A percentile compares a stretch with the other conserved stretches of the same genome.
Conservation (phyloP, 2,888 invertebrate species). For the Lordiphosa fenestrarum region DNA sequence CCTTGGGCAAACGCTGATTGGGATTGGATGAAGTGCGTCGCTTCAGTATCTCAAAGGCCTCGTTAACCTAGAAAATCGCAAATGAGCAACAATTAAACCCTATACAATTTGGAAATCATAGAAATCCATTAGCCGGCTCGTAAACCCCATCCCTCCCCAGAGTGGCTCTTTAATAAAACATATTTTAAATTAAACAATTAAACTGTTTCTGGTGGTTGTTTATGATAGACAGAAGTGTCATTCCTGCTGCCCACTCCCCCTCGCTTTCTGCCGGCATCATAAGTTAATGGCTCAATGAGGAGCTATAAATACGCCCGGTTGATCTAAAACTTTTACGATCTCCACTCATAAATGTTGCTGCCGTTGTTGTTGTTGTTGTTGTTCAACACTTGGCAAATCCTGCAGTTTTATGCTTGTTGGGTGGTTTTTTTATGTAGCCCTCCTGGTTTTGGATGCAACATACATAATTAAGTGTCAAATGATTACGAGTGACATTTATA, state of each 20-base stretch:
- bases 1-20: conserved; percentile 97
- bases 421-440: conserved; percentile 42
- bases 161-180: conserved; percentile 73
- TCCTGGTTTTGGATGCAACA: conserved; percentile 7
- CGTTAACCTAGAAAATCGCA: conserved; percentile 89
- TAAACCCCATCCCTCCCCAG: conserved; percentile 38
- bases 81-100: conserved; percentile 44
- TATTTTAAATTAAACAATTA: conserved; percentile 73
- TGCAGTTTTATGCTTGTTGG: conserved; percentile 51
- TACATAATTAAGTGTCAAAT: conserved; percentile 38
- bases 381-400: conserved; percentile 62
- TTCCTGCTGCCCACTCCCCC: conserved; percentile 8
- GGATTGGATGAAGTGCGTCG: conserved; percentile 96
- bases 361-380: conserved; percentile 29
- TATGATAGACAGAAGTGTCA: conserved; percentile 39
- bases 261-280: conserved; percentile 11
- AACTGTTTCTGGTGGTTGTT: conserved; percentile 50
- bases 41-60: conserved; percentile 97
- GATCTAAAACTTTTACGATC: conserved; percentile 55
- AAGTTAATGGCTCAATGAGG: conserved; percentile 51
- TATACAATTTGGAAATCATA: conserved; percentile 47
- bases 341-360: conserved; percentile 57
- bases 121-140: conserved; percentile 61
- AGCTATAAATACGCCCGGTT: conserved; percentile 58
- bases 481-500: conserved; percentile 53